These are phyloP conservation scores for Poecilobothrus nobilitatus DNA, from an alignment of 2,888 invertebrate species.

Conservation along the genomic window DNA sequence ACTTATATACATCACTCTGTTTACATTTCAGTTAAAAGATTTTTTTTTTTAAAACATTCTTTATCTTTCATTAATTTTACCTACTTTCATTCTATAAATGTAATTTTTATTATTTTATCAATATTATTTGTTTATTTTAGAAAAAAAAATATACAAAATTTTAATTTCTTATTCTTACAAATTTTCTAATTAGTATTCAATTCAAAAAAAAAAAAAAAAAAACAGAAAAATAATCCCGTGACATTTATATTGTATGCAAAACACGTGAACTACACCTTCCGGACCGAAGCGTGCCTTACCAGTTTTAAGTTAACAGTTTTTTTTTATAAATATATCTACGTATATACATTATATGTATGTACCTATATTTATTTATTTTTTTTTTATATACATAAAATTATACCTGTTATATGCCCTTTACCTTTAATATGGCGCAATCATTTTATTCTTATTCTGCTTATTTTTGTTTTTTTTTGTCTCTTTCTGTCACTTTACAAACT, in stretches of 20 bases:
- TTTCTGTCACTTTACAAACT: background rate
- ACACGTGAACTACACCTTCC: slow-evolving; percentile 25
- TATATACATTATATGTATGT: too few relatives aligned
- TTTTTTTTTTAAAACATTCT: too few relatives aligned
- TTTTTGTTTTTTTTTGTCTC: too few relatives aligned
- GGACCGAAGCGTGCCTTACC: slow-evolving; percentile 26
- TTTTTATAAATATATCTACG: too few relatives aligned
- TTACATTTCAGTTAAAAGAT: background rate
- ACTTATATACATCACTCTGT: background rate
- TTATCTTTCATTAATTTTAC: background rate
- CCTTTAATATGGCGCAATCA: slow-evolving; percentile 1
- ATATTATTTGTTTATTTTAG: background rate
- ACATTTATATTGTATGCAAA: slow-evolving; percentile 25
- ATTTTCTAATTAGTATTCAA: slow-evolving; percentile 4
- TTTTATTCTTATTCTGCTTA: background rate
- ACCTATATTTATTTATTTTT: background rate
- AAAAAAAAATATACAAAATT: background rate
- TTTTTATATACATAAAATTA: background rate
- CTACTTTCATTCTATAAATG: background rate
- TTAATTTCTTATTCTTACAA: background rate
- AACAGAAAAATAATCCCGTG: slow-evolving; percentile 21
- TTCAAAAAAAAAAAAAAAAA: background rate
- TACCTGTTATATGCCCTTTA: background rate
- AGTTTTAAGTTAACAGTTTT: background rate
- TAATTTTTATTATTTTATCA: background rate